Evolutionary conservation across 2,888 invertebrate species (phyloP).

Genomic region (Caenorhabditis panamensis): DNA sequence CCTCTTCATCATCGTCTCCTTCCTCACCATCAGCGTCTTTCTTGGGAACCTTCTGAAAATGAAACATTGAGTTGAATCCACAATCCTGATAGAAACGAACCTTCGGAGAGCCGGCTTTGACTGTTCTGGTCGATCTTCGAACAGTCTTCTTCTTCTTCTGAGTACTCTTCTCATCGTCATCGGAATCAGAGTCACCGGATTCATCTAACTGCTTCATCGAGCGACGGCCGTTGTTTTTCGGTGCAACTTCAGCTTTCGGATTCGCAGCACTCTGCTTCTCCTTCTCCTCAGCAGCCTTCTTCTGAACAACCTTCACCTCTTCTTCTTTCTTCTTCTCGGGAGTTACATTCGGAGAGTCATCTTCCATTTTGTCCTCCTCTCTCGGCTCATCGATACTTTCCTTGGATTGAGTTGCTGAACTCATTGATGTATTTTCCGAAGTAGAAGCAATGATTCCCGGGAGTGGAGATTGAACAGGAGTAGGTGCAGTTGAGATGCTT

Average conservation of each 20-base stretch:
- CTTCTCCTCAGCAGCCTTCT: background rate
- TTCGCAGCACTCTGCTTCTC: background rate
- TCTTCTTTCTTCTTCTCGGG: no score
- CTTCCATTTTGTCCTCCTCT: no score
- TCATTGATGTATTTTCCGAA: no score
- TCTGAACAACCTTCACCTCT: no score
- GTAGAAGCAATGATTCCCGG: background rate
- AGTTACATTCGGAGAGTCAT: no score
- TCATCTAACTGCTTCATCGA: constrained; percentile 35
- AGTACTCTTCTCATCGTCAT: constrained; percentile 5
- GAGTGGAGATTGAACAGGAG: background rate
- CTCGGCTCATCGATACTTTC: background rate
- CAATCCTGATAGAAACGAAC: background rate
- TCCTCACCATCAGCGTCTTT: constrained; percentile 1
- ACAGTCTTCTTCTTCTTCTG: constrained; percentile 9
- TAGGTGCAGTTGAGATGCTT: background rate
- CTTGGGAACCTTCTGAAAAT: background rate
- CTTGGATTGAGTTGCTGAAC: background rate
- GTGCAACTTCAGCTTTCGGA: background rate
- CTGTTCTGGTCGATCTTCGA: constrained; percentile 10
- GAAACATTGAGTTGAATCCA: no score
- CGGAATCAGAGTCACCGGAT: constrained; percentile 38
- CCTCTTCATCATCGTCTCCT: background rate
- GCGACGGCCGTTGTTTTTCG: background rate
- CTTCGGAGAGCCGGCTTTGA: background rate